A percentile compares a stretch with the other conserved stretches of the same genome.
Evolutionary conservation across 2,888 invertebrate species (phyloP).

Genomic region (Machimus atricapillus): DNA sequence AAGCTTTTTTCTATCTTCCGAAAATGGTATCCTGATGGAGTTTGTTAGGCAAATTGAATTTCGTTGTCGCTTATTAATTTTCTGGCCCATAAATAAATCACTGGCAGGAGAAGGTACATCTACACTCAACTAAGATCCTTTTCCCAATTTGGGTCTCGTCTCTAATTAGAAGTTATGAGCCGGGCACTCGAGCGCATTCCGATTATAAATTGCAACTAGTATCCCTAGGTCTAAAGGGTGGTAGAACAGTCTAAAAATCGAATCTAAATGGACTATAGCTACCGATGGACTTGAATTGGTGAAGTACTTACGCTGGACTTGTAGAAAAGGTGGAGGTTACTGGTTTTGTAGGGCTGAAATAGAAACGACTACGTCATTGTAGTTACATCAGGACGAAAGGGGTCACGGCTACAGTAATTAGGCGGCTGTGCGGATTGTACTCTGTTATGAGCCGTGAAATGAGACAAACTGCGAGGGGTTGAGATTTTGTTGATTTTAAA

Average conservation of each 20-base stretch:
- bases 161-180: slow-evolving; percentile 22
- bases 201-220: slow-evolving; percentile 16
- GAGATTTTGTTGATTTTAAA: slow-evolving; percentile 22
- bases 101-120: neutral
- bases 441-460: slow-evolving; percentile 45
- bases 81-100: neutral
- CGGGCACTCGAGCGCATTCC: neutral
- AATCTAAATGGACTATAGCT: slow-evolving; percentile 4
- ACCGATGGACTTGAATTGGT: neutral
- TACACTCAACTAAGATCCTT: neutral
- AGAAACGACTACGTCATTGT: neutral
- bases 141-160: neutral
- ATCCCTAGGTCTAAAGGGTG: neutral
- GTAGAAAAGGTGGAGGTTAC: neutral
- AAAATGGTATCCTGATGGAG: neutral
- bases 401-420: neutral
- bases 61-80: neutral
- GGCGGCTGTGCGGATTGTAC: slow-evolving; percentile 29
- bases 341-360: slow-evolving; percentile 1
- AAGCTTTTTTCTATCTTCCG: neutral
- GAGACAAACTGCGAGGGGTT: slow-evolving; percentile 34
- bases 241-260: slow-evolving; percentile 6
- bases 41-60: neutral
- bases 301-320: slow-evolving; percentile 24
- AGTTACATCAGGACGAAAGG: neutral